Evolutionary conservation across 2,888 invertebrate genomes (phyloP).

Genomic region (Lasioglossum figueresi): DNA sequence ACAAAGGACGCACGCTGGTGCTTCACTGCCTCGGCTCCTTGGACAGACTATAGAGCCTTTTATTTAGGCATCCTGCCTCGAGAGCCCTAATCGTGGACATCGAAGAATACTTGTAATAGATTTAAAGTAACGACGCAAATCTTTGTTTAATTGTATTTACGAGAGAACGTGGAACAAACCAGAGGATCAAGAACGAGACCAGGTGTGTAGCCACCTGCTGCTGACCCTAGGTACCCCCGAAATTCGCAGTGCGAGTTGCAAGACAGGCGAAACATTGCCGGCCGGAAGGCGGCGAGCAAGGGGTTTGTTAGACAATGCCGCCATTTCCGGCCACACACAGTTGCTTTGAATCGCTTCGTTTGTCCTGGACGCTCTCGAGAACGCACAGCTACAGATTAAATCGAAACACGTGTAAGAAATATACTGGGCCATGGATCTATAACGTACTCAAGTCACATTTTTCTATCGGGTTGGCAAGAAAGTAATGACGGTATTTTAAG

Average conservation of each 20-base stretch:
- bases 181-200: conserved; percentile 56
- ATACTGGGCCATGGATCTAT: not conserved
- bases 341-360: conserved; percentile 47
- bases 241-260: conserved; percentile 74
- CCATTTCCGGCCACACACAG: conserved; percentile 58
- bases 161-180: no score
- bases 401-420: not conserved
- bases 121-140: no score
- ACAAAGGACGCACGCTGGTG: no score
- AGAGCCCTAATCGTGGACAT: no score
- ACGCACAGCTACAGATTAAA: not conserved
- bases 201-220: conserved; percentile 81
- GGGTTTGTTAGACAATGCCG: conserved; percentile 72
- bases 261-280: conserved; percentile 77
- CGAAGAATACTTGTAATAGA: no score
- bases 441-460: not conserved
- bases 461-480: no score
- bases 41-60: no score
- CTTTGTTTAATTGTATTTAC: no score
- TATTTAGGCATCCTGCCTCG: no score
- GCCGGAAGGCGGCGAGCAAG: conserved; percentile 71
- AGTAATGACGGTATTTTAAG: no score
- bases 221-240: conserved; percentile 62
- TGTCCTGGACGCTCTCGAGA: conserved; percentile 16
- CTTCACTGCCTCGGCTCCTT: no score